Percentiles rank a stretch among this genome's conserved stretches.
Evolutionary conservation across 2,113 vertebrate genomes (phyloP).

Genomic region (Grammomys dolichurus): DNA sequence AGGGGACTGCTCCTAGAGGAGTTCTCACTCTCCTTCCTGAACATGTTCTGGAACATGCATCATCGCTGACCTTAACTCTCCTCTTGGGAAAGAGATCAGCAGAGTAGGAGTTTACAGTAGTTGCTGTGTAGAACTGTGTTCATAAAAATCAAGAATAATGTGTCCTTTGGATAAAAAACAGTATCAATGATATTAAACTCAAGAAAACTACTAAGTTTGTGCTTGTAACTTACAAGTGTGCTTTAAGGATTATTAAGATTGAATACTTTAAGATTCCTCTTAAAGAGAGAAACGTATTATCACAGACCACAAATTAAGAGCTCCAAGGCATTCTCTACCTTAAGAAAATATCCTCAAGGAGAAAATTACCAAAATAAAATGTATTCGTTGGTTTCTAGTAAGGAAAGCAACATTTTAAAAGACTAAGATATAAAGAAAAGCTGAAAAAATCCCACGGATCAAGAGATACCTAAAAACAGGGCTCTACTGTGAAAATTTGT

Average conservation of each 20-base stretch:
- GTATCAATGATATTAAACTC: conserved; percentile 37
- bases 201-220: neutral
- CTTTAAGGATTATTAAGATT: neutral
- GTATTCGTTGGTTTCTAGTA: neutral
- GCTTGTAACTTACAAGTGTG: neutral
- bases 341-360: conserved; percentile 16
- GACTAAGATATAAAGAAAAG: conserved; percentile 1
- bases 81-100: neutral
- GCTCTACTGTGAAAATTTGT: neutral
- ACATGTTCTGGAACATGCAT: conserved; percentile 13
- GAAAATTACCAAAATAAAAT: neutral
- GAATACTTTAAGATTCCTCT: neutral
- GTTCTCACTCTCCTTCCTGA: conserved; percentile 22
- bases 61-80: conserved; percentile 11
- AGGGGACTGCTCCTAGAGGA: conserved; percentile 3
- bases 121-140: conserved; percentile 23
- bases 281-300: neutral
- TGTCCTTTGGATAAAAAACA: conserved; percentile 58
- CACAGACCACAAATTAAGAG: neutral
- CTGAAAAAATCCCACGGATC: neutral
- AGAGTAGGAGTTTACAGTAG: neutral
- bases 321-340: neutral
- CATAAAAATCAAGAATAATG: conserved; percentile 65
- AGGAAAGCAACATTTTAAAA: neutral
- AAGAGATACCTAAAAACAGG: neutral